Evolutionary conservation across 1,140 invertebrate genomes (phyloP).

Genomic region (Sminthurinus signatus): DNA sequence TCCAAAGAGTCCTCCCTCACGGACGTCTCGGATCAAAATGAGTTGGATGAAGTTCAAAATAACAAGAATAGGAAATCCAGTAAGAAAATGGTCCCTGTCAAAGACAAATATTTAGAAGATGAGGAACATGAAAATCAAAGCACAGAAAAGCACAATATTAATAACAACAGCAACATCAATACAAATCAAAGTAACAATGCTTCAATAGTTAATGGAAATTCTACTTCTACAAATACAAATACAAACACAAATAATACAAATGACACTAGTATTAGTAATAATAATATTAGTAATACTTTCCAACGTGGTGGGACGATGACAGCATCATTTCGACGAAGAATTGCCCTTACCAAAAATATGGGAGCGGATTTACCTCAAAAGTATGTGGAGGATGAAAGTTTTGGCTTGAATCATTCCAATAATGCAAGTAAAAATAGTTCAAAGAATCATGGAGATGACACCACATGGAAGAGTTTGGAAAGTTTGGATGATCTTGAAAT

Average conservation of each 20-base stretch:
- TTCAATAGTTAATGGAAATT: no score
- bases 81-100: constrained; percentile 28
- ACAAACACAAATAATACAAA: neutral
- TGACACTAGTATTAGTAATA: neutral
- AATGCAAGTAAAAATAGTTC: neutral
- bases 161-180: neutral
- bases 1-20: constrained; percentile 27
- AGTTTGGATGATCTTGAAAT: constrained; percentile 36
- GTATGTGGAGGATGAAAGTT: constrained; percentile 12
- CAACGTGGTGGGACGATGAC: constrained; percentile 10
- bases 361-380: constrained; percentile 4
- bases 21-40: constrained; percentile 17
- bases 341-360: constrained; percentile 13
- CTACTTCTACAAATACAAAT: neutral
- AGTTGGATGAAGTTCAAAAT: constrained; percentile 11
- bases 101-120: constrained; percentile 15
- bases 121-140: neutral
- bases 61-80: constrained; percentile 9
- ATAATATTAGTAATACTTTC: neutral
- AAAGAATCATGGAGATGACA: constrained; percentile 1
- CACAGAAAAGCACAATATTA: neutral
- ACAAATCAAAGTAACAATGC: no score
- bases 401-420: neutral
- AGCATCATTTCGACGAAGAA: constrained; percentile 26
- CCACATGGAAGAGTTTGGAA: constrained; percentile 20